Conservation (phyloP, 2,113 vertebrate genomes). For the Forbesichthys papilliferus region DNA sequence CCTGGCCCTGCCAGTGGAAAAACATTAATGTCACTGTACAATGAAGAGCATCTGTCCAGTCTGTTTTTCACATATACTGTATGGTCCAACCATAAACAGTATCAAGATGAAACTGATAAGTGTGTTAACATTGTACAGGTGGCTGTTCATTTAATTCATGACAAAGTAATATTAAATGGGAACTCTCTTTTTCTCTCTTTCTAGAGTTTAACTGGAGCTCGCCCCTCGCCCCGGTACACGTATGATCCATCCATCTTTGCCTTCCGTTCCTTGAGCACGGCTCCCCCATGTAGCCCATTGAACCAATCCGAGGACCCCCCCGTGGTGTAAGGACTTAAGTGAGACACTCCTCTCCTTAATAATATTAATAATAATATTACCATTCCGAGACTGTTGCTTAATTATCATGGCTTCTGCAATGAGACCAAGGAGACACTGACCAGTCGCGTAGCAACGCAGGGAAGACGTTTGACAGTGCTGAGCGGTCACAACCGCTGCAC, state of each 20-base stretch:
- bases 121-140: background rate
- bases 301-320: slow-evolving; percentile 83
- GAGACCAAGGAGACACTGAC: slow-evolving; percentile 43
- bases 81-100: too few species aligned
- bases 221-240: slow-evolving; percentile 79
- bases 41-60: background rate
- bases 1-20: slow-evolving; percentile 33
- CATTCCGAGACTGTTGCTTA: slow-evolving; percentile 40
- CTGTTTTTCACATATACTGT: too few species aligned
- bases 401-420: slow-evolving; percentile 38
- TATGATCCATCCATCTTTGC: slow-evolving; percentile 89
- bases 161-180: too few species aligned
- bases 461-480: slow-evolving; percentile 44
- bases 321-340: slow-evolving; percentile 79
- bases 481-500: slow-evolving; percentile 52
- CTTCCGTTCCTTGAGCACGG: slow-evolving; percentile 88
- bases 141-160: background rate
- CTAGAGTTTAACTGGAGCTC: slow-evolving; percentile 79
- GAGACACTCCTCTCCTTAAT: slow-evolving; percentile 35
- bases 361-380: slow-evolving; percentile 14
- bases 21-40: slow-evolving; percentile 30
- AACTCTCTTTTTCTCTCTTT: slow-evolving; percentile 38
- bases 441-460: background rate
- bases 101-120: background rate
- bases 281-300: slow-evolving; percentile 82